Conservation (phyloP, 1,140 invertebrate genomes). For the Anadara kagoshimensis region DNA sequence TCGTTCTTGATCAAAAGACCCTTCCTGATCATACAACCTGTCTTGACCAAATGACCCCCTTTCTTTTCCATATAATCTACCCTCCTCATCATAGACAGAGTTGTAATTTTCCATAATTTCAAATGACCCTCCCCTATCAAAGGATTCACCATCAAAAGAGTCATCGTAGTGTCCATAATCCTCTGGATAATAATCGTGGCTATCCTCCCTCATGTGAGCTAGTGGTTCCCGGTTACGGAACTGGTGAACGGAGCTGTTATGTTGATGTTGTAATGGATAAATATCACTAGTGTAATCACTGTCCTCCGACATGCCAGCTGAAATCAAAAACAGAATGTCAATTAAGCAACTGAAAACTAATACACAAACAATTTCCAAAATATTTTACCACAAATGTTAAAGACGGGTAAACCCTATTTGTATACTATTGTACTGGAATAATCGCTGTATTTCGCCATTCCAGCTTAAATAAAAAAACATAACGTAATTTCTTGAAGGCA, state of each 20-base stretch:
- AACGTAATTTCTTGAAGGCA: slow-evolving; percentile 82
- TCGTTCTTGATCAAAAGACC: slow-evolving; percentile 43
- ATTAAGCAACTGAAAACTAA: neutral
- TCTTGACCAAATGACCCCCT: slow-evolving; percentile 39
- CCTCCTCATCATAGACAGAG: slow-evolving; percentile 19
- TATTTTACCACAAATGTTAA: no score
- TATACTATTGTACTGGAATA: neutral
- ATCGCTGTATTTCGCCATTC: neutral
- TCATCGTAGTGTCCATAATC: slow-evolving; percentile 46
- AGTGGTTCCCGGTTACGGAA: slow-evolving; percentile 57
- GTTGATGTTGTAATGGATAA: slow-evolving; percentile 85
- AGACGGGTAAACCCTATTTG: no score
- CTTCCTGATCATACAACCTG: slow-evolving; percentile 18
- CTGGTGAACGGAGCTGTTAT: slow-evolving; percentile 73
- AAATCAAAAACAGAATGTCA: slow-evolving; percentile 24
- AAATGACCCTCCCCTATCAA: slow-evolving; percentile 32
- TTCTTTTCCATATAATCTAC: slow-evolving; percentile 18
- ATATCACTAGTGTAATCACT: slow-evolving; percentile 97
- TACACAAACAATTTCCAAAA: no score
- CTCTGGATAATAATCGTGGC: slow-evolving; percentile 43
- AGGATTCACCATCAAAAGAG: slow-evolving; percentile 34
- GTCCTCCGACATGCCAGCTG: slow-evolving; percentile 96
- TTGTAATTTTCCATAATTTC: slow-evolving; percentile 16
- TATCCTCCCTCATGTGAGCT: slow-evolving; percentile 41
- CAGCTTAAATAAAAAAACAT: slow-evolving; percentile 1